Evolutionary conservation across 2,113 vertebrate species (phyloP).

Genomic region (Odontophorus gujanensis): DNA sequence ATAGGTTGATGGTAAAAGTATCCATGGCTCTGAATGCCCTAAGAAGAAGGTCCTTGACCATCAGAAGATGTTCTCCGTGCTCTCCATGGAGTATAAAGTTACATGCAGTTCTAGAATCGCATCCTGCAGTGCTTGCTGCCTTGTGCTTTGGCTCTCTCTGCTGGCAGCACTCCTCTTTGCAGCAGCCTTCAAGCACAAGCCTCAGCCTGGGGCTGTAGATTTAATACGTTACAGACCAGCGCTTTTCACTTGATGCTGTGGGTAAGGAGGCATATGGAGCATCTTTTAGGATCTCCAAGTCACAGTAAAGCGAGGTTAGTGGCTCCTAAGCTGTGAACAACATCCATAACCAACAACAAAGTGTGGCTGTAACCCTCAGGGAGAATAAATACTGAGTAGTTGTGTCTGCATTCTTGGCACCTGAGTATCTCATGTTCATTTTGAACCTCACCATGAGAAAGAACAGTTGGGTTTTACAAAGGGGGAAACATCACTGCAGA

Average conservation of each 20-base stretch:
- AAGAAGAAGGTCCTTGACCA: neutral
- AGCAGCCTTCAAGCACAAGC: neutral
- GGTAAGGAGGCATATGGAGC: fast-evolving
- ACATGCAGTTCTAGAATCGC: neutral
- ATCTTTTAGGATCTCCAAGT: neutral
- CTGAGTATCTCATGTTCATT: neutral
- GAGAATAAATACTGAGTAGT: neutral
- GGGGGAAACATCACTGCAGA: neutral
- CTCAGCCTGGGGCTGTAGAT: neutral
- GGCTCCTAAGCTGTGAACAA: neutral
- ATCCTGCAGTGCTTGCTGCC: fast-evolving
- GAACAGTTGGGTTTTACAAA: neutral
- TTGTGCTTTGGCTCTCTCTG: conserved; percentile 38
- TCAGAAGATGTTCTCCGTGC: neutral
- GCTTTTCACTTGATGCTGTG: fast-evolving
- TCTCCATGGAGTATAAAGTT: fast-evolving
- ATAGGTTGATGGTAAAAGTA: fast-evolving
- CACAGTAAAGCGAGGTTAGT: neutral
- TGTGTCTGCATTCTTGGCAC: neutral
- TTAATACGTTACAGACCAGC: neutral
- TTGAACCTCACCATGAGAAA: neutral
- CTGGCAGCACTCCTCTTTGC: neutral
- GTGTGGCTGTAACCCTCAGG: neutral
- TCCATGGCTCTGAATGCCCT: neutral
- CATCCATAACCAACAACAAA: fast-evolving